Evolutionary conservation across 2,113 vertebrate species (phyloP), one percentile per base, ranked within the genome.

Genomic region (Oostethus manadensis): DNA sequence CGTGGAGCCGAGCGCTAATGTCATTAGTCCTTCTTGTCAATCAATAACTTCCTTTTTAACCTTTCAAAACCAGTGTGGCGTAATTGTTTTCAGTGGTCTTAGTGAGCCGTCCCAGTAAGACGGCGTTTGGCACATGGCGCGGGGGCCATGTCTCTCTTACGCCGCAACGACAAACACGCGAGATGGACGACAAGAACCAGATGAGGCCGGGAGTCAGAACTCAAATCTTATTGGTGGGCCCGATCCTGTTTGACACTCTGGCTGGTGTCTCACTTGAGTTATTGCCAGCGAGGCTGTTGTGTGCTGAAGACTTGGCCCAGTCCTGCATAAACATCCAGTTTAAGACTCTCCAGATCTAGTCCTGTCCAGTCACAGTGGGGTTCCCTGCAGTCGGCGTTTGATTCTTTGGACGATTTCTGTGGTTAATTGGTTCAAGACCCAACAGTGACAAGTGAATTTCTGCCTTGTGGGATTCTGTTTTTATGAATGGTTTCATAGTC

Each of bases 341-440:
- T 89, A 86, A 89, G 68, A 85, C 66, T 88, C 54, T 89, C 86
- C 89, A 90, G 88, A 89, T 75, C 78, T 78, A 61, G 80, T 62
- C 55, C 55, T 45, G 74, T 76, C 74, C 62, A 33, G 29, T 71
- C 71, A 70, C 62, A 26, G 68, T 76, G 75, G 83, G 74, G 69
- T 80, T 80, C 80, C 75, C 76, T 64, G 8, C 64, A 47, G 53
- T n/a, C 55, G 58, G 44, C 44, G 71, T 80, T 80, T 81, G 82
- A 81, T 82, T 82, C 81, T 80, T 73, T n/a, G n/a, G n/a, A n/a
- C 71, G 71, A 60, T 61, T 49, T 58, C 58, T 70, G 3, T 16
- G 55, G 38, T 51, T 63, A 59, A 74, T 71, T 81, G 72, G 67
- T 8, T 16, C 54, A 2, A 26, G 2, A 26, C 23, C 23, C 23